Conservation (phyloP, 1,140 invertebrate species). For the Eumaeus atala region DNA sequence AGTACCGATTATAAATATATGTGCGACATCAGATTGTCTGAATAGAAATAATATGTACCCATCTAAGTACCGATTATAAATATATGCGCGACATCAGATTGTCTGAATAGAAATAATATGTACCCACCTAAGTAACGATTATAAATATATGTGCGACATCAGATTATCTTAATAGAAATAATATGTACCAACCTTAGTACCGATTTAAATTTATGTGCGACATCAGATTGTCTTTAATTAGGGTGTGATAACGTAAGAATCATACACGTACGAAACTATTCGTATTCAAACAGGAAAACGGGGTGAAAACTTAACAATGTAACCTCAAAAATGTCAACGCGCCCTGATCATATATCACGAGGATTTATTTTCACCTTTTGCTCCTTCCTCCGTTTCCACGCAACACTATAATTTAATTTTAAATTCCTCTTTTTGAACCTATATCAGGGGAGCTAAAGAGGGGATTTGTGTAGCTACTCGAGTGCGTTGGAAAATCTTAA, state of each 20-base stretch:
- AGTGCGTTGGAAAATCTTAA: no score
- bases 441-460: no score
- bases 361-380: constrained; percentile 67
- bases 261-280: constrained; percentile 12
- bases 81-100: no score
- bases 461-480: no score
- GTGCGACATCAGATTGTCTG: not conserved
- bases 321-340: constrained; percentile 68
- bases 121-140: no score
- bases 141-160: no score
- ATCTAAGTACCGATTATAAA: no score
- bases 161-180: no score
- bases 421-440: constrained; percentile 39
- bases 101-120: no score
- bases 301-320: constrained; percentile 51
- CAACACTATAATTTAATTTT: constrained; percentile 72
- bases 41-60: no score
- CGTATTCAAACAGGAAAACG: constrained; percentile 25
- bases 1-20: no score
- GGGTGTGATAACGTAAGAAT: constrained; percentile 22
- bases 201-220: not conserved
- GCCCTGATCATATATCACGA: constrained; percentile 59
- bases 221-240: not conserved
- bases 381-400: constrained; percentile 64
- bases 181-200: no score